Conservation (phyloP, 2,888 invertebrate genomes). For the Cryptocephalus primarius region DNA sequence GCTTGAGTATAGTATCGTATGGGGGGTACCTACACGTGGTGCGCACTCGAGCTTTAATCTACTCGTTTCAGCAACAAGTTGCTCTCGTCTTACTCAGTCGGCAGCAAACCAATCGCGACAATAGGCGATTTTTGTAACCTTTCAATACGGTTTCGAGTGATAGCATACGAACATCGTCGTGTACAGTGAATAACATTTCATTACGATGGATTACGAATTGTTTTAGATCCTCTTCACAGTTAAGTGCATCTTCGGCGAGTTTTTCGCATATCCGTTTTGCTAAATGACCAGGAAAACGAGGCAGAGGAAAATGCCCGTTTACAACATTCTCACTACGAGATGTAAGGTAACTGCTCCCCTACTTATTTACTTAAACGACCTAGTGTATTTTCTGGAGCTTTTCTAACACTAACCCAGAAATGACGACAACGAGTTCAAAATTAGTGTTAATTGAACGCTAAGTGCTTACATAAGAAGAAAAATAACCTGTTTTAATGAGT, state of each 20-base stretch:
- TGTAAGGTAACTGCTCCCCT: constrained; percentile 40
- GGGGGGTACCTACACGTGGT: too few species aligned
- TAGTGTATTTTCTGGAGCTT: neutral
- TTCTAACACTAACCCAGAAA: too few species aligned
- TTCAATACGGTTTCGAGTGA: neutral
- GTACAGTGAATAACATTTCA: neutral
- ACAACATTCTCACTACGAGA: constrained; percentile 49
- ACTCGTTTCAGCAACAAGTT: too few species aligned
- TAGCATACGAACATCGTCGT: neutral
- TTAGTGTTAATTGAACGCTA: too few species aligned
- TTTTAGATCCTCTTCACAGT: neutral
- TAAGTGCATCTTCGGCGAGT: neutral
- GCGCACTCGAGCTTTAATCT: too few species aligned
- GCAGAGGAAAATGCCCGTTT: constrained; percentile 44
- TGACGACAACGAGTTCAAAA: too few species aligned
- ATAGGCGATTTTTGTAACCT: neutral
- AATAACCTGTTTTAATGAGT: too few species aligned
- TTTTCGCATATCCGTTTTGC: constrained; percentile 7
- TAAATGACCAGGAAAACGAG: constrained; percentile 23
- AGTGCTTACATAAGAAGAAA: too few species aligned
- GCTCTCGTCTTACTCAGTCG: too few species aligned
- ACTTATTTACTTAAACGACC: neutral
- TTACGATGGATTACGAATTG: neutral
- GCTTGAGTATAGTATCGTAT: too few species aligned
- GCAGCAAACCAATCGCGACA: too few species aligned